phyloP scores from a whole-genome alignment of 2,888 invertebrate genomes.

The Agonopterix arenella region DNA sequence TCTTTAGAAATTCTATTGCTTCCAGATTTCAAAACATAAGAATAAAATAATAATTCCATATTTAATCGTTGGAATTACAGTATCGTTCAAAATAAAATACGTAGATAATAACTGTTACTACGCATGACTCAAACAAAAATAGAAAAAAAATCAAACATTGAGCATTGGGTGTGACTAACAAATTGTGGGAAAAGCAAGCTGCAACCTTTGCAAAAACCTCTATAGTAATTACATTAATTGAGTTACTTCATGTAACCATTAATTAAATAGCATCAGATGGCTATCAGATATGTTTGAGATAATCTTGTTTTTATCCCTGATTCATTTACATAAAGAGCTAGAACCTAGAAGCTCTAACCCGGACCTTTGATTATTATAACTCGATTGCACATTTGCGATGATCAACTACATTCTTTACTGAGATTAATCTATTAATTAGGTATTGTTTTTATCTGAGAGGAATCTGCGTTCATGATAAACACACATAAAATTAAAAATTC shows the following conservation, averaged over 20 bases:
- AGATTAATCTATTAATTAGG: slow-evolving; percentile 32
- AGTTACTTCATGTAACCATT: background rate
- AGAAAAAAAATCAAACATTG: background rate
- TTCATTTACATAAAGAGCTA: slow-evolving; percentile 9
- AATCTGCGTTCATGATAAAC: slow-evolving; percentile 6
- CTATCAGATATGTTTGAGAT: slow-evolving; percentile 1
- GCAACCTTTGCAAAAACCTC: background rate
- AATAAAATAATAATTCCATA: too few species aligned
- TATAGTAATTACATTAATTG: slow-evolving; percentile 5
- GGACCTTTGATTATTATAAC: slow-evolving; percentile 5
- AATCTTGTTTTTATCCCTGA: slow-evolving; percentile 7
- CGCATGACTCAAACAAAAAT: background rate
- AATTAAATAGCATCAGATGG: background rate
- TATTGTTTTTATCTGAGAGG: slow-evolving; percentile 28
- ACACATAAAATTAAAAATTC: slow-evolving; percentile 4
- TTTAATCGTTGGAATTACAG: too few species aligned
- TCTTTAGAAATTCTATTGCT: too few species aligned
- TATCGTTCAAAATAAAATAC: too few species aligned
- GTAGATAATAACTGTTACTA: too few species aligned
- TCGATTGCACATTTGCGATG: background rate
- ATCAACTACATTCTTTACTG: slow-evolving; percentile 25
- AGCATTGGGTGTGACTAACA: slow-evolving; percentile 6
- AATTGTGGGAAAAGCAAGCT: slow-evolving; percentile 10
- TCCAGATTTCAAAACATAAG: too few species aligned
- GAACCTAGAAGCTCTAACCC: slow-evolving; percentile 11